Conservation (phyloP, 2,797 vertebrate species). For the Pipistrellus pipistrellus region DNA sequence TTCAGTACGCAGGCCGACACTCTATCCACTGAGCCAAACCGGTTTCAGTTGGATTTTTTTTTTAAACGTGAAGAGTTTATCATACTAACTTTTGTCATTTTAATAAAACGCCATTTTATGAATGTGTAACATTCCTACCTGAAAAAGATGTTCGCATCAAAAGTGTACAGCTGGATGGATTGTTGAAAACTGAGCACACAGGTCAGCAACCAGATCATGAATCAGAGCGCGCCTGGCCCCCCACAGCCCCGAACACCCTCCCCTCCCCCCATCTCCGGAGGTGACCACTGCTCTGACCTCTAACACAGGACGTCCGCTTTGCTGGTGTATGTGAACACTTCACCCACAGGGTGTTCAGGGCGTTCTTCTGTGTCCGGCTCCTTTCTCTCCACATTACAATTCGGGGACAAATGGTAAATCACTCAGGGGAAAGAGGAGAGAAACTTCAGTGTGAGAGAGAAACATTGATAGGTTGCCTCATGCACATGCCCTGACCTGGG, state of each 20-base stretch:
- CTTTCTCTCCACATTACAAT: neutral
- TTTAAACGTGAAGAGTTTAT: neutral
- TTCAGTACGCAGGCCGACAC: no score
- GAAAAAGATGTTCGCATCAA: neutral
- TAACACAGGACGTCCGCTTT: neutral
- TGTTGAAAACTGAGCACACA: neutral
- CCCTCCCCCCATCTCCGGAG: neutral
- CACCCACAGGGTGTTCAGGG: rapidly evolving
- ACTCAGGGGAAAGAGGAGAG: neutral
- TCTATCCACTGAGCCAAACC: no score
- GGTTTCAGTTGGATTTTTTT: no score
- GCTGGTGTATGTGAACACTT: neutral
- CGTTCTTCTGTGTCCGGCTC: neutral
- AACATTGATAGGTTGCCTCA: neutral
- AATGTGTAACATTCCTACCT: neutral
- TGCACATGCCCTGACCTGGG: neutral
- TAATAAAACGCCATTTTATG: neutral
- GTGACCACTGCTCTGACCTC: neutral
- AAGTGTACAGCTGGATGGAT: neutral
- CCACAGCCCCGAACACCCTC: rapidly evolving
- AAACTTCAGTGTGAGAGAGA: neutral
- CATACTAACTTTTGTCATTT: neutral
- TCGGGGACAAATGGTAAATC: neutral
- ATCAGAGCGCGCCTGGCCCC: neutral
- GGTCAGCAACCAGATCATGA: neutral